A percentile compares a stretch with the other conserved stretches of the same genome.
Evolutionary conservation across 1,140 invertebrate genomes (phyloP).

Genomic region (Dufourea novaeangliae): DNA sequence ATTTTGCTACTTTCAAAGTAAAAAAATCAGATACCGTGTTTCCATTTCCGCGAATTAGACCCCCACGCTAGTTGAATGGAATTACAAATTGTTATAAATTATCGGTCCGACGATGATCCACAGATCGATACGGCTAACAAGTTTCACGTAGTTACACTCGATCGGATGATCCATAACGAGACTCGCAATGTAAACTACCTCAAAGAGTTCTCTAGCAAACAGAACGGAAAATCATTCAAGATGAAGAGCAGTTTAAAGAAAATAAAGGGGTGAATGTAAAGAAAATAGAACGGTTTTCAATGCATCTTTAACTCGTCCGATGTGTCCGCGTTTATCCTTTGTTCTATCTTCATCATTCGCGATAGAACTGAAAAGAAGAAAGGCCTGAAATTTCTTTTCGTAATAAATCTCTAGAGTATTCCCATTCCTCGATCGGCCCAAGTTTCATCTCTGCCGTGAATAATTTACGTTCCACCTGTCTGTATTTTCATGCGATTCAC

Average conservation of each 20-base stretch:
- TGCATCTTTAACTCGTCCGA: neutral
- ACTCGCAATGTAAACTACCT: neutral
- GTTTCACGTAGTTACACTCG: neutral
- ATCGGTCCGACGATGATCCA: too few relatives aligned
- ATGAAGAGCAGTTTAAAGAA: neutral
- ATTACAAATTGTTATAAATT: too few relatives aligned
- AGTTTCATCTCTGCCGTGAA: neutral
- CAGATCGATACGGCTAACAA: too few relatives aligned
- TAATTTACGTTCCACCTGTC: slow-evolving; percentile 1
- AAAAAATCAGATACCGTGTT: too few relatives aligned
- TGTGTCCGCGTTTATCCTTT: neutral
- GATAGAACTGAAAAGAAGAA: neutral
- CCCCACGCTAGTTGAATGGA: too few relatives aligned
- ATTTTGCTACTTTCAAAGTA: too few relatives aligned
- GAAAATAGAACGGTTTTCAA: neutral
- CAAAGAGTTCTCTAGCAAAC: too few relatives aligned
- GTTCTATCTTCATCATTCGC: neutral
- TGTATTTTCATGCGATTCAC: neutral
- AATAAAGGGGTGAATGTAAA: neutral
- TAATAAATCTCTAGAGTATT: slow-evolving; percentile 3
- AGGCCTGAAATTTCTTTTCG: neutral
- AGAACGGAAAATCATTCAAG: neutral
- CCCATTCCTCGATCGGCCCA: neutral
- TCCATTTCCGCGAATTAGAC: too few relatives aligned
- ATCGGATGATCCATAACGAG: neutral